Percentiles rank a stretch among this genome's conserved stretches.
Evolutionary conservation across 2,888 invertebrate species (phyloP).

Genomic region (Drosophila anomalata): DNA sequence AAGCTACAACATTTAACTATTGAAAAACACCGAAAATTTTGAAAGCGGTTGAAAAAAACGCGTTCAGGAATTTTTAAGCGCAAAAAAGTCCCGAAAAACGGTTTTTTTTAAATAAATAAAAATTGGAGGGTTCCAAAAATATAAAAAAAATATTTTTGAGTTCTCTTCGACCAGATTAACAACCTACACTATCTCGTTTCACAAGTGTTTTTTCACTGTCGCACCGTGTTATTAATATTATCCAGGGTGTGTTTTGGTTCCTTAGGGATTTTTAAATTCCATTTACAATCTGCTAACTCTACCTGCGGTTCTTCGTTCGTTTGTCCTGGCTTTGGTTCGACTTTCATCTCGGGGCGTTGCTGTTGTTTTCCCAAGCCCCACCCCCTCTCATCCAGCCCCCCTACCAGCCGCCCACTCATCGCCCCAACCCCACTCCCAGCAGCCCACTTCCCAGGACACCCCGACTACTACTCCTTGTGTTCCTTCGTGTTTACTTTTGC

Average conservation of each 20-base stretch:
- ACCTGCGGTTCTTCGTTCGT: constrained; percentile 19
- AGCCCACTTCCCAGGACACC: background rate
- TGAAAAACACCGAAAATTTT: too few species aligned
- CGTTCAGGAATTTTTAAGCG: too few species aligned
- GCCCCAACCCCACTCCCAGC: background rate
- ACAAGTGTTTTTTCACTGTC: too few species aligned
- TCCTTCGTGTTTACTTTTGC: constrained; percentile 42
- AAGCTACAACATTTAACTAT: too few species aligned
- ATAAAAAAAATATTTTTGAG: too few species aligned
- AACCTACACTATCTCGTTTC: too few species aligned
- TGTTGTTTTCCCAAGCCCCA: constrained; percentile 25
- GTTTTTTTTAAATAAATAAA: too few species aligned
- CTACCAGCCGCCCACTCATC: background rate
- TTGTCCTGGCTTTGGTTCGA: constrained; percentile 24
- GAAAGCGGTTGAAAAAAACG: too few species aligned
- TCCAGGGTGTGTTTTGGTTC: background rate
- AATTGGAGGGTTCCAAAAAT: too few species aligned
- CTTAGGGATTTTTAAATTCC: constrained; percentile 1
- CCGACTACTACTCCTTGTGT: background rate
- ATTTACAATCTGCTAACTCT: constrained; percentile 22
- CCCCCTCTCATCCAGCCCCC: background rate
- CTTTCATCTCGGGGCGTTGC: constrained; percentile 36
- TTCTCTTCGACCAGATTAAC: too few species aligned
- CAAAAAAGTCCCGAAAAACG: too few species aligned
- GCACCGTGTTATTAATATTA: background rate